These are phyloP conservation scores for Cyrtorhinus lividipennis DNA, from an alignment of 1,140 invertebrate species.

Conservation along the genomic window DNA sequence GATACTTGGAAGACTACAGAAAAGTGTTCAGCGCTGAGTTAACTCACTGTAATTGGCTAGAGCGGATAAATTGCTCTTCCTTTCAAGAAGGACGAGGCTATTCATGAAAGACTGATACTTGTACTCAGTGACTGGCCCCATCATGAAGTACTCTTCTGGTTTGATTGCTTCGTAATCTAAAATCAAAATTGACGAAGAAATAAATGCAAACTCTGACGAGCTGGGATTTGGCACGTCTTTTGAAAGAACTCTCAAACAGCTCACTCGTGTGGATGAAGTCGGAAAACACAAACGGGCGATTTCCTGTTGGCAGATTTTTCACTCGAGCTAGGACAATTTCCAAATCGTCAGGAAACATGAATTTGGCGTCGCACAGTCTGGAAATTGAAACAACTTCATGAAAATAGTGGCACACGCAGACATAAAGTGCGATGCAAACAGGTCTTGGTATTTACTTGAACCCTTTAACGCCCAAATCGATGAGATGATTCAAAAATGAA, in stretches of 20 bases:
- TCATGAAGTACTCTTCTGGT: no score
- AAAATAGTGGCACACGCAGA: neutral
- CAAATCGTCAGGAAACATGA: constrained; percentile 68
- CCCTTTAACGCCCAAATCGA: constrained; percentile 65
- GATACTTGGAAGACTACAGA: no score
- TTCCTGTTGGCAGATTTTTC: constrained; percentile 40
- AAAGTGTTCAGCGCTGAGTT: no score
- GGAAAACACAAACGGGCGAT: constrained; percentile 55
- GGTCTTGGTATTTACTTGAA: constrained; percentile 38
- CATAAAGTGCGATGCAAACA: neutral
- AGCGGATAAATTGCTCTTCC: no score
- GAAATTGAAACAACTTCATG: constrained; percentile 16
- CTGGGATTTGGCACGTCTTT: no score
- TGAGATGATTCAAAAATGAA: constrained; percentile 51
- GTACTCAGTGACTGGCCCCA: neutral
- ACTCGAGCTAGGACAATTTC: constrained; percentile 42
- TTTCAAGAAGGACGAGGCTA: no score
- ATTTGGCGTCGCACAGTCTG: constrained; percentile 58
- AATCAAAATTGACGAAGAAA: no score
- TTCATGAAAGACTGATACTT: neutral
- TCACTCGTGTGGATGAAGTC: constrained; percentile 67
- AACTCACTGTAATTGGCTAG: no score
- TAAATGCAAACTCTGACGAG: no score
- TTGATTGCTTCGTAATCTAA: no score
- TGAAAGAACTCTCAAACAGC: no score